phyloP scores from a whole-genome alignment of 1,140 invertebrate species.

The Maniola jurtina region DNA sequence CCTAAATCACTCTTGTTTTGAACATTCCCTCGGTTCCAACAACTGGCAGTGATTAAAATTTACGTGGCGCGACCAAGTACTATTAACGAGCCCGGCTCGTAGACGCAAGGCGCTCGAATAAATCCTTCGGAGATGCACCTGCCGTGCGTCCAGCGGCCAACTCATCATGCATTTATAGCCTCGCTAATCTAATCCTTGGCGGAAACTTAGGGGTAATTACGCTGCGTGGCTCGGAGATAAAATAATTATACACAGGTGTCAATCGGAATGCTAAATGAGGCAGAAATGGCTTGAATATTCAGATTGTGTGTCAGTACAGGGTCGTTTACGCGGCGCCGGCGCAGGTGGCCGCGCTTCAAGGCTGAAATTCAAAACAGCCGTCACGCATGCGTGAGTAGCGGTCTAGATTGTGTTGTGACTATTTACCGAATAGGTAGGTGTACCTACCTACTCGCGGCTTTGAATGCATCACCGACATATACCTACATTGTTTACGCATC shows the following conservation, averaged over 20 bases:
- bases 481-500: background rate
- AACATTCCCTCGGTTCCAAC: constrained; percentile 66
- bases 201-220: constrained; percentile 21
- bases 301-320: constrained; percentile 76
- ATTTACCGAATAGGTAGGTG: constrained; percentile 43
- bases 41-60: constrained; percentile 77
- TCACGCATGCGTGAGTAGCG: constrained; percentile 72
- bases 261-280: constrained; percentile 66
- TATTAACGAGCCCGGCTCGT: constrained; percentile 69
- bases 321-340: constrained; percentile 76
- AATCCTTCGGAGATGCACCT: constrained; percentile 74
- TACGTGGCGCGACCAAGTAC: constrained; percentile 69
- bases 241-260: constrained; percentile 66
- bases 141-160: constrained; percentile 36
- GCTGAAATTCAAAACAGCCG: constrained; percentile 78
- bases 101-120: constrained; percentile 64
- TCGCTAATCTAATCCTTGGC: constrained; percentile 22
- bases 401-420: constrained; percentile 54
- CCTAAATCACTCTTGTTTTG: constrained; percentile 72
- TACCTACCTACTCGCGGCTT: constrained; percentile 15
- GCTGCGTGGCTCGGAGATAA: constrained; percentile 23
- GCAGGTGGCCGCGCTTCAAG: constrained; percentile 75
- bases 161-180: constrained; percentile 30
- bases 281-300: constrained; percentile 75
- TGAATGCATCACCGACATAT: background rate